Evolutionary conservation across 2,888 invertebrate species (phyloP).

Genomic region (Schizaphis graminum): DNA sequence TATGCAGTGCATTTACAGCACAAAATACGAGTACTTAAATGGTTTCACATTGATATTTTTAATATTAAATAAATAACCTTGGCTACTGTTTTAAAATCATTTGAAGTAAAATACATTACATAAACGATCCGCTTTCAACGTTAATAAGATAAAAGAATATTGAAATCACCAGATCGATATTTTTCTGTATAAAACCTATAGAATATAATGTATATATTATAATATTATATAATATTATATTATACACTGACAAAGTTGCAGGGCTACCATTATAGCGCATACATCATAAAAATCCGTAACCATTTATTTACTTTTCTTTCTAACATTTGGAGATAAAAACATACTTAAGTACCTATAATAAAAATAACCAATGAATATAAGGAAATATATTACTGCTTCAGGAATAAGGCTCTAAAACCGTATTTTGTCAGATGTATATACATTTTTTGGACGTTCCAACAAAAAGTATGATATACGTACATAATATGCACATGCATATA

Average conservation of each 20-base stretch:
- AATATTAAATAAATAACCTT: background rate
- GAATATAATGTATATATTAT: background rate
- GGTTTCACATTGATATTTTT: background rate
- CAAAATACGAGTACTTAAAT: too few species aligned
- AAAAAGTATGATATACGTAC: background rate
- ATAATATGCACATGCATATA: background rate
- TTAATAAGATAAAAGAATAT: background rate
- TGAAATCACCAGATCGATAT: background rate
- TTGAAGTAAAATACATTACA: background rate
- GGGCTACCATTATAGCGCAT: background rate
- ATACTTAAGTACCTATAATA: background rate
- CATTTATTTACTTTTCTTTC: background rate
- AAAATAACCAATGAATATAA: background rate
- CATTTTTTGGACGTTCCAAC: background rate
- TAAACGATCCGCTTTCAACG: background rate
- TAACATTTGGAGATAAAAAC: background rate
- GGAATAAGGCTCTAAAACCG: background rate
- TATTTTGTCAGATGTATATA: background rate
- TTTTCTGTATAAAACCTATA: background rate
- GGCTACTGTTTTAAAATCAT: background rate
- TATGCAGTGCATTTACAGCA: background rate
- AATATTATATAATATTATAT: background rate
- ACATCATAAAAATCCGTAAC: background rate
- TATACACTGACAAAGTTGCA: background rate
- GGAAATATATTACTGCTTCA: background rate